phyloP scores from a whole-genome alignment of 23 tunicate genomes.

The Styela clava region DNA sequence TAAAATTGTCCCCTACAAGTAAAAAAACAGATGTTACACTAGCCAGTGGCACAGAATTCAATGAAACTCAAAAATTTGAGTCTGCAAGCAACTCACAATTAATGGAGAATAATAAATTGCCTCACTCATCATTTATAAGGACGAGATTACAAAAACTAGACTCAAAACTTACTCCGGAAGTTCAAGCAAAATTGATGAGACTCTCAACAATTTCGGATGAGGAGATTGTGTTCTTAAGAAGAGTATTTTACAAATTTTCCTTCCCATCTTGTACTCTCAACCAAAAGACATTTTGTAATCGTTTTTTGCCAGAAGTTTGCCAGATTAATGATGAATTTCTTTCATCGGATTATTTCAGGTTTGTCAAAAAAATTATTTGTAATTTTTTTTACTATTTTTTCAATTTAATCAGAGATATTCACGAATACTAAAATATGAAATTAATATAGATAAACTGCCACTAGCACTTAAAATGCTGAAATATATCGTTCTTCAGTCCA shows the following conservation, averaged over 20 bases:
- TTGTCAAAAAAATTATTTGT: not conserved
- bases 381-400: no score
- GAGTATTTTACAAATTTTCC: constrained; percentile 36
- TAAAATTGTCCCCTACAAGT: not conserved
- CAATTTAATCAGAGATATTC: no score
- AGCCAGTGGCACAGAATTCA: not conserved
- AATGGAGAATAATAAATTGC: not conserved
- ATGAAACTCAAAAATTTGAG: constrained; percentile 15
- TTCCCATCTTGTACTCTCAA: constrained; percentile 61
- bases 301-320: constrained; percentile 32
- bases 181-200: constrained; percentile 37
- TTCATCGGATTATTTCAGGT: constrained; percentile 65
- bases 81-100: not conserved
- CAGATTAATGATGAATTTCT: constrained; percentile 13
- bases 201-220: constrained; percentile 26
- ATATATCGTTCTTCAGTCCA: no score
- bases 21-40: not conserved
- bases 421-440: no score
- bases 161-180: constrained; percentile 16
- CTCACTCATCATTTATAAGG: not conserved
- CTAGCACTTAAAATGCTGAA: no score
- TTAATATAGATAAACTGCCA: no score
- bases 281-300: constrained; percentile 28
- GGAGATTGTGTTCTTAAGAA: constrained; percentile 28
- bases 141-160: constrained; percentile 23